These are phyloP conservation scores for Noctilio leporinus DNA, from an alignment of 2,113 vertebrate genomes.

Conservation along the genomic window DNA sequence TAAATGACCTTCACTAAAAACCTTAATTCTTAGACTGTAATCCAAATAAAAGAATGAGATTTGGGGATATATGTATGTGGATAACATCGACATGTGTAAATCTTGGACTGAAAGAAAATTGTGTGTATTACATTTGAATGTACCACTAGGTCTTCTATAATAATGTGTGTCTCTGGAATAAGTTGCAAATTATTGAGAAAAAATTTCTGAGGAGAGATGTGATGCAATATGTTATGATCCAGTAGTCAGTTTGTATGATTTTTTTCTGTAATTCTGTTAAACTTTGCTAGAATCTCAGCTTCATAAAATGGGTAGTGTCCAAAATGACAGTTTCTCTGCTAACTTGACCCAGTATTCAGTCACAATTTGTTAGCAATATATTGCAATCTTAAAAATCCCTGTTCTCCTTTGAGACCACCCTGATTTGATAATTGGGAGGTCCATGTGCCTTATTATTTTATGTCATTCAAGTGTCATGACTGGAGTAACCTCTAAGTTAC, in stretches of 20 bases:
- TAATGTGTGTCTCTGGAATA: not conserved
- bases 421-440: not conserved
- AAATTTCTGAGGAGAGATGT: not conserved
- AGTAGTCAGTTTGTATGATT: not conserved
- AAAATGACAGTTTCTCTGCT: not conserved
- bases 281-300: not conserved
- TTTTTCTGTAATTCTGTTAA: not conserved
- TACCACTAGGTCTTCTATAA: not conserved
- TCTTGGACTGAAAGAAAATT: not conserved
- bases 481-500: not conserved
- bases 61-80: not conserved
- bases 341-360: not conserved
- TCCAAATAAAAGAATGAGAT: not conserved
- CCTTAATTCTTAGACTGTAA: not conserved
- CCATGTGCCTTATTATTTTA: constrained; percentile 2
- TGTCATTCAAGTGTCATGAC: not conserved
- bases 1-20: not conserved
- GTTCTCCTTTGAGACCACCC: not conserved
- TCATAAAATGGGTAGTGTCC: not conserved
- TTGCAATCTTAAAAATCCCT: not conserved
- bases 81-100: not conserved
- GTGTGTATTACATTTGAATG: not conserved
- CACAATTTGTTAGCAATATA: not conserved
- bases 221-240: not conserved
- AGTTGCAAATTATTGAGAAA: not conserved